Evolutionary conservation across 92 coral and sea anemone genomes (phyloP).

Genomic region (Paragorgia papillata): DNA sequence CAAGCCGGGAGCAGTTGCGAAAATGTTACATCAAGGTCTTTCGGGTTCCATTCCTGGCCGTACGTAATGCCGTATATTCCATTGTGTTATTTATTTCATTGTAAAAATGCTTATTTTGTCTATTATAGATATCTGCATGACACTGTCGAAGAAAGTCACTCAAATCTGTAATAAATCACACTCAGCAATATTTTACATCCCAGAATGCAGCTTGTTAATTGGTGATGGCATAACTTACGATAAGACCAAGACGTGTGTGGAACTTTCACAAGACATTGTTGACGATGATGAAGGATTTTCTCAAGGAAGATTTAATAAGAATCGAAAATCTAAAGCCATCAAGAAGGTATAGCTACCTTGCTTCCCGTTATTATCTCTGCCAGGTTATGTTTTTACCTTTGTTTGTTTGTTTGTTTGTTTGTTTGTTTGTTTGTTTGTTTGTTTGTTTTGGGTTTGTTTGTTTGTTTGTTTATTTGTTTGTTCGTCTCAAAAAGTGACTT

Average conservation of each 20-base stretch:
- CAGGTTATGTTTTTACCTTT: too few relatives aligned
- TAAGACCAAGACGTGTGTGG: conserved; percentile 9
- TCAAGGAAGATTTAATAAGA: conserved; percentile 11
- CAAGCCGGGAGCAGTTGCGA: too few relatives aligned
- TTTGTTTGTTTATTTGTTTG: too few relatives aligned
- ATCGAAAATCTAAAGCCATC: background rate
- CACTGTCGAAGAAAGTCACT: conserved; percentile 16
- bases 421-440: too few relatives aligned
- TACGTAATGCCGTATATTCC: too few relatives aligned
- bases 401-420: too few relatives aligned
- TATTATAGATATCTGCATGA: conserved; percentile 11
- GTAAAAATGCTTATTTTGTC: background rate
- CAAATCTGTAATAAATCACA: conserved; percentile 19
- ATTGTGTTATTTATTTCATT: too few relatives aligned
- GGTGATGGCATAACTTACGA: background rate
- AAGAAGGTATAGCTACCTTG: conserved; percentile 11
- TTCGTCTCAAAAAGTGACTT: too few relatives aligned
- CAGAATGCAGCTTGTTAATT: conserved; percentile 30
- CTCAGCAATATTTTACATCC: conserved; percentile 26
- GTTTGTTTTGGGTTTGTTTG: too few relatives aligned
- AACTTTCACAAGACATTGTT: conserved; percentile 13
- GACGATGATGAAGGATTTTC: background rate
- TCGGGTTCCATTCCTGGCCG: too few relatives aligned
- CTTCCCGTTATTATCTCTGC: background rate
- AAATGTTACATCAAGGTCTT: too few relatives aligned